Percentiles rank a stretch among this genome's conserved stretches.
These are phyloP conservation scores for Patella depressa DNA, from an alignment of 2,888 invertebrate species.

Conservation along the genomic window DNA sequence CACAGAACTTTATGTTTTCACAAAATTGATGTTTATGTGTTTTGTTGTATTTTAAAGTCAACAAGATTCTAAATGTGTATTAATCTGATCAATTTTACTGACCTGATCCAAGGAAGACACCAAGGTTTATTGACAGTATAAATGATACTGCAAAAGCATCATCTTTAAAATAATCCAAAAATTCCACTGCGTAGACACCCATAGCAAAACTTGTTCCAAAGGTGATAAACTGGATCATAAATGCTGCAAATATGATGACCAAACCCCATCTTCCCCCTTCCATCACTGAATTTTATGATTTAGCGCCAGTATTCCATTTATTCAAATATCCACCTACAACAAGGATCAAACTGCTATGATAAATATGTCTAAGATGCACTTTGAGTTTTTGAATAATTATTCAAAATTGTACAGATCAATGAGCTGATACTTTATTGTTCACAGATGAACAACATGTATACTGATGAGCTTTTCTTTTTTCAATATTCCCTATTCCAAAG, in stretches of 20 bases:
- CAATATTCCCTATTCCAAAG: too few species aligned
- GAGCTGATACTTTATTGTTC: too few species aligned
- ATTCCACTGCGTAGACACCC: conserved; percentile 59
- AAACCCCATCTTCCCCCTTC: conserved; percentile 14
- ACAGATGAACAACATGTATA: too few species aligned
- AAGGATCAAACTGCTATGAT: too few species aligned
- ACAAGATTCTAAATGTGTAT: not conserved
- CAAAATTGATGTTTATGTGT: not conserved
- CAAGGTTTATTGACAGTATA: conserved; percentile 57
- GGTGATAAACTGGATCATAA: conserved; percentile 49
- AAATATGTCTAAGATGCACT: too few species aligned
- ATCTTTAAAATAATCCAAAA: conserved; percentile 48
- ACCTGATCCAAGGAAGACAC: conserved; percentile 57
- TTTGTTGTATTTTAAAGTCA: not conserved
- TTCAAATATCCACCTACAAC: too few species aligned
- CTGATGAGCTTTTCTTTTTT: too few species aligned
- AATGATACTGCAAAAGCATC: conserved; percentile 50
- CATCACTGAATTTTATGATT: not conserved
- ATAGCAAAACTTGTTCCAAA: conserved; percentile 54
- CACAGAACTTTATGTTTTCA: not conserved
- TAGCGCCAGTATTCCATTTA: too few species aligned
- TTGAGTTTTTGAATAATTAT: too few species aligned
- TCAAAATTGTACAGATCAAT: too few species aligned
- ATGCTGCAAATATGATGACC: conserved; percentile 45
- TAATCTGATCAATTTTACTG: conserved; percentile 8